Evolutionary conservation across 2,888 invertebrate species (phyloP), one percentile per base, ranked within the genome.

Genomic region (Bugula neritina): DNA sequence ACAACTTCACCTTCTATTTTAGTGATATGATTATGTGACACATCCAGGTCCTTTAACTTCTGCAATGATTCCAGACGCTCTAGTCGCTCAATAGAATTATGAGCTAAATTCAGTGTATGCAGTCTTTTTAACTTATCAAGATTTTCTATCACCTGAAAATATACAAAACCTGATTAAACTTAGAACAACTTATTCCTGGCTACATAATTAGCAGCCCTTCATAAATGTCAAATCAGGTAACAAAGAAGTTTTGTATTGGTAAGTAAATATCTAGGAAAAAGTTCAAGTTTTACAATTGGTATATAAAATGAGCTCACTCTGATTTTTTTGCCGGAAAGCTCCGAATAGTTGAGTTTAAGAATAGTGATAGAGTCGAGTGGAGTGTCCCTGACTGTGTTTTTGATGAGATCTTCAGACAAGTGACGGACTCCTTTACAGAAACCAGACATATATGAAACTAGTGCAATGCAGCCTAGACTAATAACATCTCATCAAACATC

Each of bases 101-200:
- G 76, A 71, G 80, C 79, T 13, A 83, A 76, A 71, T 78, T 82
- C 25, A 83, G 73, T 1, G 75, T 75, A 72, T 80, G 79, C 17
- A 83, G 76, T 54, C 78, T 77, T 72, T 79, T 79, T 58, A 81
- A 74, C 2, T 75, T 74, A n/a, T 83, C 83, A 71, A 83, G 75
- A 74, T 82, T 82, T 72, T 83, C 83, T 72, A 83, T 83, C 73
- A 79, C 83, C 83, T 83, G 80, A 17, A 76, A 79, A 29, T 13
- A 34, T 2, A 63, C 17, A 43, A 43, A n/a, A n/a, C n/a, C n/a
- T n/a, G n/a, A n/a, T n/a, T n/a, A n/a, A n/a, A n/a, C n/a, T n/a
- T n/a, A n/a, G n/a, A n/a, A n/a, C n/a, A n/a, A n/a, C n/a, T n/a
- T n/a, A n/a, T n/a, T n/a, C n/a, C n/a, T n/a, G n/a, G n/a, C n/a